Evolutionary conservation across 2,113 vertebrate genomes (phyloP).

Genomic region (Halcyon senegalensis): DNA sequence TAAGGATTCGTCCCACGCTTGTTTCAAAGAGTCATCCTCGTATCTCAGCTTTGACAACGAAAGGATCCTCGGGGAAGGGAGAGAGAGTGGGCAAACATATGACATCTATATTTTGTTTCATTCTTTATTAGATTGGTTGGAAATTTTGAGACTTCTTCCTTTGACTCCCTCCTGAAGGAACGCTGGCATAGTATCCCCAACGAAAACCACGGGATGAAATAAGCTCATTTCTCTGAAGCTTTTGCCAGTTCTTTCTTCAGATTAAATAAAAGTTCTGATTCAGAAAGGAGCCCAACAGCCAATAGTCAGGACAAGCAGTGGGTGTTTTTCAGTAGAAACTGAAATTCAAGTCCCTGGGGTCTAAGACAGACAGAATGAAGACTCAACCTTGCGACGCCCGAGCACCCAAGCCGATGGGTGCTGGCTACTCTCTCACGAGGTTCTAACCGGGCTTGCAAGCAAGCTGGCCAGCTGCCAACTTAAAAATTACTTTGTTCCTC

Average conservation of each 20-base stretch:
- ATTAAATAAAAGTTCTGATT: not conserved
- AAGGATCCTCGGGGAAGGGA: not conserved
- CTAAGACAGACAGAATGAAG: not conserved
- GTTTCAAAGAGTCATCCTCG: not conserved
- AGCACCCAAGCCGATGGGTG: not conserved
- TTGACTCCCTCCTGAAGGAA: not conserved
- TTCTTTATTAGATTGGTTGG: not conserved
- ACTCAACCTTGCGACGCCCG: accelerated
- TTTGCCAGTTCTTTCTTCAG: not conserved
- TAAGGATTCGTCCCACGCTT: not conserved
- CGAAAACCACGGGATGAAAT: not conserved
- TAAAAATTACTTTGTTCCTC: not conserved
- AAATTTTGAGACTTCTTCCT: not conserved
- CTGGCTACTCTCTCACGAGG: not conserved
- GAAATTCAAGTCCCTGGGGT: not conserved
- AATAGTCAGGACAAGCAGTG: not conserved
- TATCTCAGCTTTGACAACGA: not conserved
- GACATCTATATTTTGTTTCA: not conserved
- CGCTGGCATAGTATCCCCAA: not conserved
- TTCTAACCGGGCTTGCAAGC: constrained; percentile 12
- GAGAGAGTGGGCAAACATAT: not conserved
- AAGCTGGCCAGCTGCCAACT: not conserved
- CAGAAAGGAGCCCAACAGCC: not conserved
- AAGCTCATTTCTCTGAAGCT: not conserved
- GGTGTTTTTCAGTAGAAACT: not conserved